Evolutionary conservation across 2,888 invertebrate genomes (phyloP), one percentile per base, ranked within the genome.

Genomic region (Lomographa bimaculata): DNA sequence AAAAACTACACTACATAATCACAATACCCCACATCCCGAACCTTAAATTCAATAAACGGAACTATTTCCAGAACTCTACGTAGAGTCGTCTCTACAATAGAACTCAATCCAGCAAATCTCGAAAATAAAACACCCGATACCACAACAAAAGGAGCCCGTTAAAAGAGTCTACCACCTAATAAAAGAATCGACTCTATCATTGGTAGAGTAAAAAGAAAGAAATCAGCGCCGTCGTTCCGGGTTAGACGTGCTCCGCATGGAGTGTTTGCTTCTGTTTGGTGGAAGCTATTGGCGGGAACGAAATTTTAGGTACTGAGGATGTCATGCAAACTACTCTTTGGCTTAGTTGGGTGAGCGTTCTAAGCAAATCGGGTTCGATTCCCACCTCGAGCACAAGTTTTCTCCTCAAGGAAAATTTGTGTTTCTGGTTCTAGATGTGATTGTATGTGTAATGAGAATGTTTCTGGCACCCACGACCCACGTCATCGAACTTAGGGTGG

Each of bases 151-250:
- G 70, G 54, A 66, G 60, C 58, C 67, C 60, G 64, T 65, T 70
- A 60, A 56, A 57, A 60, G 64, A 73, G 64, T 51, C 41, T 36
- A 40, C 32, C 43, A 50, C 50, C 71, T 71, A 75, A 81, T 81
- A 80, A 80, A 81, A 80, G 79, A 74, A 81, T 76, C 68, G 71
- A 63, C 61, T 73, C 71, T 72, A 76, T 81, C 78, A 74, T 69
- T 75, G 52, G 45, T 16, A 62, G 61, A 64, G 72, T 67, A 73
- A 75, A 80, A 79, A 77, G 71, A 72, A 64, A 70, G 57, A 73
- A 85, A 83, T 85, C 83, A 82, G 79, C 64, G 73, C 65, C 67
- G 69, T 71, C 67, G 72, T 71, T 73, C 75, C 64, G 64, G 63
- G 50, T 55, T 56, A 65, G 68, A 83, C 83, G 84, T 85, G 84